Evolutionary conservation across 2,113 vertebrate species (phyloP).

Genomic region (Anthoscopus minutus): DNA sequence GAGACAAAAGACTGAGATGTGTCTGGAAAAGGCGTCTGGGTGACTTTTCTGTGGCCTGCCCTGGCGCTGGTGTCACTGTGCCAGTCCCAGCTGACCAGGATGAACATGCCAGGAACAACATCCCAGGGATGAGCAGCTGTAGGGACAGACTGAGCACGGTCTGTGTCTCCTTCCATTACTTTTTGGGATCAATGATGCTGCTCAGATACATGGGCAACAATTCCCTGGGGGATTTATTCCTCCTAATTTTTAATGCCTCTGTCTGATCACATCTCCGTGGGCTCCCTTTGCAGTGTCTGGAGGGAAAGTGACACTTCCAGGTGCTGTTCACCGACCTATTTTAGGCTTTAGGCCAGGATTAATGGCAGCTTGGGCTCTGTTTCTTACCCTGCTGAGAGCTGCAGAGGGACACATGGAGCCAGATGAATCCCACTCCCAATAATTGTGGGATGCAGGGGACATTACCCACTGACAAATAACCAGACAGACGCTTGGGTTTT

Average conservation of each 20-base stretch:
- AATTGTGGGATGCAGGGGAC: not conserved
- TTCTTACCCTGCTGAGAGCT: not conserved
- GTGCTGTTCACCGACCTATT: not conserved
- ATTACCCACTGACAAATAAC: conserved; percentile 1
- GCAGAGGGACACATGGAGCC: not conserved
- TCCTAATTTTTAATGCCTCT: not conserved
- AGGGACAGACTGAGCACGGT: not conserved
- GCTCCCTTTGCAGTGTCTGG: not conserved
- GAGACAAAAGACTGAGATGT: accelerated
- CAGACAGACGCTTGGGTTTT: not conserved
- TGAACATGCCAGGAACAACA: not conserved
- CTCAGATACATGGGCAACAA: not conserved
- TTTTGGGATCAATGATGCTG: not conserved
- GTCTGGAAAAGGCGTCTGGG: not conserved
- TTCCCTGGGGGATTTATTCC: not conserved
- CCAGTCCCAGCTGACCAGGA: not conserved
- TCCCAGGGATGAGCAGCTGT: not conserved
- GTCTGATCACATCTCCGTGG: not conserved
- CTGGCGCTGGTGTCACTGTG: accelerated
- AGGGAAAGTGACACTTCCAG: not conserved
- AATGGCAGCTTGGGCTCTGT: not conserved
- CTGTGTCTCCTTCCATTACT: not conserved
- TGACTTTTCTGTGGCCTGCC: not conserved
- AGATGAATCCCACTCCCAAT: not conserved
- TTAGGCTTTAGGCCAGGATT: not conserved